Evolutionary conservation across 2,797 vertebrate species (phyloP), one percentile per base, ranked within the genome.

Genomic region (Schizopygopsis malacanthus): DNA sequence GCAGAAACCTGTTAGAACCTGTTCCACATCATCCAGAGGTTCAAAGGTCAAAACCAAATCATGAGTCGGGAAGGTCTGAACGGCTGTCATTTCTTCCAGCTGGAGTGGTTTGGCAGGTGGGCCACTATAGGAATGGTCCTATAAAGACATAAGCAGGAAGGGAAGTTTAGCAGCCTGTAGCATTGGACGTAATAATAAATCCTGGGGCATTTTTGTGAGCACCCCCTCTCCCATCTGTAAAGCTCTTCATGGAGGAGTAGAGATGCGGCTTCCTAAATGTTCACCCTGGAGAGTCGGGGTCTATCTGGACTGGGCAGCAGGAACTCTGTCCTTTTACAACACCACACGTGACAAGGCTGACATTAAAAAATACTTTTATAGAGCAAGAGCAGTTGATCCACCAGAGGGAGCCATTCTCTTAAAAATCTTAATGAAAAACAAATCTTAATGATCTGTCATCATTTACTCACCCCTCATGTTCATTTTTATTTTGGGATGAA

Each of bases 301-400:
- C 22, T 72, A 71, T 75, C 43, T 79, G 65, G 76, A 85, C 18
- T 85, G n/a, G 83, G 10, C 39, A 6, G 67, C 83, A 59, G 83
- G 67, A 33, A 67, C 28, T 47, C 39, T 41, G 77, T 85, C 84
- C 13, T 85, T 85, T 71, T 85, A 85, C 37, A 45, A 80, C 54
- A 81, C 47, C 43, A 73, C 28, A 45, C 0, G 4, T 25, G 69
- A 65, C 1, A 3, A 72, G 22, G 67, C 69, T 12, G 0, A 72
- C 13, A 25, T 43, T 41, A 78, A 59, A 59, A 78, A 22, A 11
- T 41, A 1, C 8, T 76, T 67, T 52, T 5, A 77, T 4, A 77
- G 20, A 20, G 9, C 33, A 11, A 56, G 43, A 16, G 10, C 20
- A 39, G n/a, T n/a, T 67, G 61, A 47, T 43, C n/a, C 85, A 37